phyloP scores from a whole-genome alignment of 1,140 invertebrate species.

The Branchinecta lindahli region DNA sequence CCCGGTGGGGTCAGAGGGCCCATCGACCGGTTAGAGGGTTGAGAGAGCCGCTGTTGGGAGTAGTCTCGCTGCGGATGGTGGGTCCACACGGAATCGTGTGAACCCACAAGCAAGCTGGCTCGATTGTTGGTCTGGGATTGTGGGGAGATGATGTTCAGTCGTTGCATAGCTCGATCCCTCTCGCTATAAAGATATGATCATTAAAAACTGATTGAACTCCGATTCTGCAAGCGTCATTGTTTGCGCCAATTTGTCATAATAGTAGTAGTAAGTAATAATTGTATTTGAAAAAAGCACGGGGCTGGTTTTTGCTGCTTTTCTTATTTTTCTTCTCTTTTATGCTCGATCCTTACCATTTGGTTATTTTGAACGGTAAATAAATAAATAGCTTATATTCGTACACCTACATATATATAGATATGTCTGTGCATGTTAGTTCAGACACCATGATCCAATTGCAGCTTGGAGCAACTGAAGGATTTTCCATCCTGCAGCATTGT shows the following conservation, averaged over 20 bases:
- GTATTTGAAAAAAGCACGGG: no score
- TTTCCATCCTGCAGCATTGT: no score
- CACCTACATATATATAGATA: no score
- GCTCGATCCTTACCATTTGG: no score
- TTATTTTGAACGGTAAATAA: no score
- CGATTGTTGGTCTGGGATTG: neutral
- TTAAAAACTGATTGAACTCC: neutral
- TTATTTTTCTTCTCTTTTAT: no score
- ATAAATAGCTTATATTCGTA: no score
- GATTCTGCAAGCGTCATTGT: constrained; percentile 11
- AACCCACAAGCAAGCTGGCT: neutral
- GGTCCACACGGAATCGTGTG: constrained; percentile 12
- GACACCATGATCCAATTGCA: no score
- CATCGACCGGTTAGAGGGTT: constrained; percentile 35
- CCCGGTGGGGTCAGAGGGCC: constrained; percentile 17
- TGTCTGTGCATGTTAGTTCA: no score
- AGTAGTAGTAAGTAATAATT: no score
- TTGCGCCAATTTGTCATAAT: neutral
- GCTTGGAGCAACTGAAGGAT: no score
- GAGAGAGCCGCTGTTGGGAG: constrained; percentile 38
- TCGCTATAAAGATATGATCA: constrained; percentile 6
- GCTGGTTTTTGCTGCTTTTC: neutral
- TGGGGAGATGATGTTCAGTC: neutral
- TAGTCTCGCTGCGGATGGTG: constrained; percentile 32
- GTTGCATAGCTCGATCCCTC: constrained; percentile 2